phyloP scores from a whole-genome alignment of 2,888 invertebrate genomes.

The Sarcophaga carnaria region DNA sequence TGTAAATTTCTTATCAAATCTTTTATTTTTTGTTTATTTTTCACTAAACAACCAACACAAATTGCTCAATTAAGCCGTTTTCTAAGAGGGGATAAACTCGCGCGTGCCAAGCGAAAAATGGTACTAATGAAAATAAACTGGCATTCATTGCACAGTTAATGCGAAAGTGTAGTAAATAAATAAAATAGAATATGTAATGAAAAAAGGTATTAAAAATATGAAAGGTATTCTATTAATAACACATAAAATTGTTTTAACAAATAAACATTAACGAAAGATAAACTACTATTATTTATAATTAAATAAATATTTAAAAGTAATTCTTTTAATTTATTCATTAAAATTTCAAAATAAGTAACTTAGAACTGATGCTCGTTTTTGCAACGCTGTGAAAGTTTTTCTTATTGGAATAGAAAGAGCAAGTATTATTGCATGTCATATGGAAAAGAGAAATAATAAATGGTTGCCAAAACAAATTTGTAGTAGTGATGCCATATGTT shows the following conservation, averaged over 20 bases:
- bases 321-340: too few species aligned
- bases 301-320: too few species aligned
- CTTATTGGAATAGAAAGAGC: neutral
- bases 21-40: constrained; percentile 49
- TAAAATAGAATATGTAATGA: neutral
- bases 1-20: neutral
- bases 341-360: too few species aligned
- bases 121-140: constrained; percentile 56
- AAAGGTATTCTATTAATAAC: neutral
- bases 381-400: neutral
- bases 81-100: constrained; percentile 46
- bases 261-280: neutral
- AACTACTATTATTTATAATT: too few species aligned
- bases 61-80: constrained; percentile 54
- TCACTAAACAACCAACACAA: constrained; percentile 48
- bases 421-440: neutral
- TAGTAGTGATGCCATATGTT: neutral
- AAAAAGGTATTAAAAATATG: constrained; percentile 1
- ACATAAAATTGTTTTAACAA: neutral
- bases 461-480: neutral
- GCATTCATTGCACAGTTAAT: constrained; percentile 39
- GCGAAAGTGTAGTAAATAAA: constrained; percentile 33
- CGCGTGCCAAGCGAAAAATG: constrained; percentile 68
- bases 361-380: neutral
- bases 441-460: neutral